phyloP scores from a whole-genome alignment of 2,888 invertebrate genomes.

The Eupeodes latifasciatus region DNA sequence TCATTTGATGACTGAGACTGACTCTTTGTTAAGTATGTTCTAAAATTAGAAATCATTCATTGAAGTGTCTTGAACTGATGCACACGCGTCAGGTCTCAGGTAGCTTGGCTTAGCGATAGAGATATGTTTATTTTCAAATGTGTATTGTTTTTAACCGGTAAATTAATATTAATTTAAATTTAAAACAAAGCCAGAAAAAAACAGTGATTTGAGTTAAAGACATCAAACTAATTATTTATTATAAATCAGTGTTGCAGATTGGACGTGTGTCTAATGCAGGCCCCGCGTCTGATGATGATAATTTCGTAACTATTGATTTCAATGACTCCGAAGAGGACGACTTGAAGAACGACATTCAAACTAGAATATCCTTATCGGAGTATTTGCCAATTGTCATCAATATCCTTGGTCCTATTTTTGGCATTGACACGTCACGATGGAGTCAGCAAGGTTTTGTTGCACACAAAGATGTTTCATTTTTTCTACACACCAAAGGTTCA shows the following conservation, averaged over 20 bases:
- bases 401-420: conserved; percentile 3
- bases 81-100: neutral
- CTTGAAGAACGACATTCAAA: conserved; percentile 7
- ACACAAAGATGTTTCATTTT: conserved; percentile 56
- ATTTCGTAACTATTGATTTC: conserved; percentile 3
- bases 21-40: neutral
- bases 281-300: neutral
- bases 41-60: conserved; percentile 22
- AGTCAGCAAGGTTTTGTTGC: conserved; percentile 33
- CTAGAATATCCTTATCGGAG: conserved; percentile 8
- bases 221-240: neutral
- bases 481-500: conserved; percentile 46
- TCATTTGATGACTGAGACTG: neutral
- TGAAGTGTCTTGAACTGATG: conserved; percentile 8
- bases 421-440: conserved; percentile 30
- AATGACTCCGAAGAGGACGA: conserved; percentile 14
- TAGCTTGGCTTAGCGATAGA: neutral
- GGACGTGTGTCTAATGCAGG: conserved; percentile 12
- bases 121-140: conserved; percentile 39
- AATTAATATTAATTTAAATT: neutral
- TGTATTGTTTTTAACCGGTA: conserved; percentile 22
- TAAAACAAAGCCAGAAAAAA: neutral
- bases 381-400: conserved; percentile 26
- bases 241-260: conserved; percentile 23
- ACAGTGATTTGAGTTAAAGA: neutral